These are phyloP conservation scores for Cheumatopsyche charites DNA, from an alignment of 1,140 invertebrate species.

Conservation along the genomic window DNA sequence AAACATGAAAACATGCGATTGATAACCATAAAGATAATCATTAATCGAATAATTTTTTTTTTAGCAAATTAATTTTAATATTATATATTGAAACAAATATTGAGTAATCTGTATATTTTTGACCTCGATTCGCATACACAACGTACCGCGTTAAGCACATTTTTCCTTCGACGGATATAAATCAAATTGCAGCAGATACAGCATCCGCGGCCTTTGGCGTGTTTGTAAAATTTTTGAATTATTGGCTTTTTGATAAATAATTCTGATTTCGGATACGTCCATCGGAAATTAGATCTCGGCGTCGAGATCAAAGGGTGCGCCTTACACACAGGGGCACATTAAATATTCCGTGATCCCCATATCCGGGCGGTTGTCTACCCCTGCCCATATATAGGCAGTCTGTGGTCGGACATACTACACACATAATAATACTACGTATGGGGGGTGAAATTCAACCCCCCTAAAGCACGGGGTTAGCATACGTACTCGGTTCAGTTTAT, in stretches of 20 bases:
- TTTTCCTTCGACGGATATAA: too few species aligned
- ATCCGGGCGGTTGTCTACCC: slow-evolving; percentile 26
- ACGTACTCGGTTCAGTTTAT: slow-evolving; percentile 27
- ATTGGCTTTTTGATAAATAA: slow-evolving; percentile 25
- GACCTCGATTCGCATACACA: too few species aligned
- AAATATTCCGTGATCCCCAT: slow-evolving; percentile 28
- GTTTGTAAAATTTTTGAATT: slow-evolving; percentile 10
- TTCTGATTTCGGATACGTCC: slow-evolving; percentile 23
- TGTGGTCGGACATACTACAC: slow-evolving; percentile 5
- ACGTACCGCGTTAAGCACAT: too few species aligned
- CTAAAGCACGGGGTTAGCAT: not conserved
- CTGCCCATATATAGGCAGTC: slow-evolving; percentile 12
- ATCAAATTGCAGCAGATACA: too few species aligned
- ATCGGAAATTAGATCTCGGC: slow-evolving; percentile 22
- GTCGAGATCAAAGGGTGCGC: slow-evolving; percentile 19
- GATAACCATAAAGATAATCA: too few species aligned
- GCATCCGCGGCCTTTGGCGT: not conserved
- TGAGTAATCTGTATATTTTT: too few species aligned
- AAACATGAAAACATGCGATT: too few species aligned
- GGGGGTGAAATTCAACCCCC: not conserved
- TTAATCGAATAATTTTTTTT: too few species aligned
- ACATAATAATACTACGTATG: too few species aligned
- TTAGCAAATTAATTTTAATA: too few species aligned
- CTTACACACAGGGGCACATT: slow-evolving; percentile 17
- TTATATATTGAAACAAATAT: too few species aligned